A percentile compares a stretch with the other conserved stretches of the same genome.
These are phyloP conservation scores for Paramuricea clavata DNA, from an alignment of 92 coral and sea anemone genomes.

Conservation along the genomic window DNA sequence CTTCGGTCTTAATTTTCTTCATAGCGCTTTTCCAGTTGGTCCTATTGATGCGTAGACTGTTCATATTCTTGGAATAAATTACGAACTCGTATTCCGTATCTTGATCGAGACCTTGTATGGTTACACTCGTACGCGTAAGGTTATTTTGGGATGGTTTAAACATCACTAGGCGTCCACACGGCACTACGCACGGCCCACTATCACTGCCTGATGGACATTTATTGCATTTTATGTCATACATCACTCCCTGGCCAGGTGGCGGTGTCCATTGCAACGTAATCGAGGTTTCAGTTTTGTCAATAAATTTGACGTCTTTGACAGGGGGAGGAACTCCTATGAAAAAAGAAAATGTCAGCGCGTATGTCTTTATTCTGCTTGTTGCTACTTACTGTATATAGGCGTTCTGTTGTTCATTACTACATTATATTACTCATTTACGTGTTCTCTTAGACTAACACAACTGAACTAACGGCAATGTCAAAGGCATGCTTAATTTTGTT, in stretches of 20 bases:
- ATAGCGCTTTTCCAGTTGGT: not conserved
- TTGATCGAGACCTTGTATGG: conserved; percentile 66
- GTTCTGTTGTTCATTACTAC: too few relatives aligned
- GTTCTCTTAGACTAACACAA: too few relatives aligned
- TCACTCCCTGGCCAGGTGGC: not conserved
- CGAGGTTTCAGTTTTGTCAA: not conserved
- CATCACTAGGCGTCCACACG: conserved; percentile 52
- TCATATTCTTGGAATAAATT: conserved; percentile 72
- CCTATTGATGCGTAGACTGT: not conserved
- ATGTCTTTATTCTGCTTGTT: too few relatives aligned
- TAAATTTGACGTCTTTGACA: not conserved
- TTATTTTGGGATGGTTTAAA: conserved; percentile 65
- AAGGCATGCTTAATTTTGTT: too few relatives aligned
- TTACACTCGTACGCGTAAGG: conserved; percentile 55
- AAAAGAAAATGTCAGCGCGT: not conserved
- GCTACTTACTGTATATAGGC: not conserved
- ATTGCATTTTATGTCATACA: conserved; percentile 74
- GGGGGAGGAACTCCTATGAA: conserved; percentile 9
- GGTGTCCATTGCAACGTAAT: conserved; percentile 1
- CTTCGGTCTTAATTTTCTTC: conserved; percentile 24
- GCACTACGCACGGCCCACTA: conserved; percentile 53
- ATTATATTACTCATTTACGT: too few relatives aligned
- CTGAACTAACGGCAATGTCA: too few relatives aligned
- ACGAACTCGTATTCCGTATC: conserved; percentile 68
- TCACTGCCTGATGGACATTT: conserved; percentile 61